Evolutionary conservation across 2,797 vertebrate genomes (phyloP).

Genomic region (Dallia pectoralis): DNA sequence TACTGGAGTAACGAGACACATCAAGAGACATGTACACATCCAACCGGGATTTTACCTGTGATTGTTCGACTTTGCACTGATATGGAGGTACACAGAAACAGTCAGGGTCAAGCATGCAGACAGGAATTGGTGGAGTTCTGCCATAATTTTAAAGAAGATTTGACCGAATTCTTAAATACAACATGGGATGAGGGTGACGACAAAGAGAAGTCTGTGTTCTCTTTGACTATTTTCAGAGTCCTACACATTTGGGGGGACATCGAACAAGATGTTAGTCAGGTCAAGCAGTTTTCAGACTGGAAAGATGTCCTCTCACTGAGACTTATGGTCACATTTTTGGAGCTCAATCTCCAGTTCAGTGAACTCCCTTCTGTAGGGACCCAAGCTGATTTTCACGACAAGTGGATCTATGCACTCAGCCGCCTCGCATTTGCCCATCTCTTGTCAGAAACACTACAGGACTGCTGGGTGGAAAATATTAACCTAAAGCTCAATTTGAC

Average conservation of each 20-base stretch:
- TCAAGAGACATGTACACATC: neutral
- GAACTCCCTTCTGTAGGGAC: conserved; percentile 30
- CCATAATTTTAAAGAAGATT: conserved; percentile 33
- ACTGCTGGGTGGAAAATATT: conserved; percentile 75
- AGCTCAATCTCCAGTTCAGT: conserved; percentile 61
- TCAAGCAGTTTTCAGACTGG: conserved; percentile 71
- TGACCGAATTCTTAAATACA: conserved; percentile 45
- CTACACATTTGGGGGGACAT: conserved; percentile 63
- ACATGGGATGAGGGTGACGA: conserved; percentile 35
- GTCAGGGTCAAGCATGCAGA: conserved; percentile 57
- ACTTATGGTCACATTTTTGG: conserved; percentile 70
- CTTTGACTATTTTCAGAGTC: conserved; percentile 64
- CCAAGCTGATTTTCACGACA: conserved; percentile 48
- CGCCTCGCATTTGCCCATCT: conserved; percentile 66
- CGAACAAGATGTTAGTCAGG: conserved; percentile 56
- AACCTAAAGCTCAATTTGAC: conserved; percentile 57
- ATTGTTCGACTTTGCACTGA: conserved; percentile 60
- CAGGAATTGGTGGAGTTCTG: conserved; percentile 63
- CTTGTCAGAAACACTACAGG: conserved; percentile 65
- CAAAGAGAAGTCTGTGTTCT: conserved; percentile 45
- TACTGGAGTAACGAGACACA: conserved; percentile 12
- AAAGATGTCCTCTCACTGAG: conserved; percentile 72
- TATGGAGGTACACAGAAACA: conserved; percentile 27
- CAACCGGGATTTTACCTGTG: conserved; percentile 26
- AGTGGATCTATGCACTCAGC: conserved; percentile 49